phyloP scores from a whole-genome alignment of 2,113 vertebrate genomes.

The Halichoerus grypus region DNA sequence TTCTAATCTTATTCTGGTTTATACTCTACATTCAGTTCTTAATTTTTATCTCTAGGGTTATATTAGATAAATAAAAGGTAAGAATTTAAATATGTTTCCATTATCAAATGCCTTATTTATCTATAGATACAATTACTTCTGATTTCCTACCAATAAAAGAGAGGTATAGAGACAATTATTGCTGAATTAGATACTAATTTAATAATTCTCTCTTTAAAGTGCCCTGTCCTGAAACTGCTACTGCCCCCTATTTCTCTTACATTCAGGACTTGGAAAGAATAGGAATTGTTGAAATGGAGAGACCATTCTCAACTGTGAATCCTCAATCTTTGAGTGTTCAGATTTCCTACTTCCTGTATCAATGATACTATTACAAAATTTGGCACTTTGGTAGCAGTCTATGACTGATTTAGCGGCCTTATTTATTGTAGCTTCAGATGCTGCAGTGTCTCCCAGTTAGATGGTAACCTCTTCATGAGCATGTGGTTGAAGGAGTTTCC shows the following conservation, averaged over 20 bases:
- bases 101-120: background rate
- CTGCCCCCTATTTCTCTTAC: fast-evolving
- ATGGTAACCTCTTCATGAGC: background rate
- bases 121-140: background rate
- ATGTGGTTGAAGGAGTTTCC: background rate
- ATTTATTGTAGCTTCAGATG: background rate
- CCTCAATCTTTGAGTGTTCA: background rate
- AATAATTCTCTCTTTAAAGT: background rate
- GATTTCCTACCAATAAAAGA: background rate
- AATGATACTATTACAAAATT: background rate
- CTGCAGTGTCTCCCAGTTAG: background rate
- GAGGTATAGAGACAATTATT: background rate
- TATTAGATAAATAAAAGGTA: background rate
- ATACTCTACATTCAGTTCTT: background rate
- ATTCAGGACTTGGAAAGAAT: background rate
- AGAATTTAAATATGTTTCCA: background rate
- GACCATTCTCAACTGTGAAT: background rate
- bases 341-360: background rate
- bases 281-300: background rate
- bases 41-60: background rate
- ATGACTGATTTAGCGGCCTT: background rate
- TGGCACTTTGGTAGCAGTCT: background rate
- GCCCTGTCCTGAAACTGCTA: background rate
- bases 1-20: background rate
- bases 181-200: background rate